Base-by-base conservation (phyloP, 1,140 invertebrate species). In the Sycophaga agraensis region DNA sequence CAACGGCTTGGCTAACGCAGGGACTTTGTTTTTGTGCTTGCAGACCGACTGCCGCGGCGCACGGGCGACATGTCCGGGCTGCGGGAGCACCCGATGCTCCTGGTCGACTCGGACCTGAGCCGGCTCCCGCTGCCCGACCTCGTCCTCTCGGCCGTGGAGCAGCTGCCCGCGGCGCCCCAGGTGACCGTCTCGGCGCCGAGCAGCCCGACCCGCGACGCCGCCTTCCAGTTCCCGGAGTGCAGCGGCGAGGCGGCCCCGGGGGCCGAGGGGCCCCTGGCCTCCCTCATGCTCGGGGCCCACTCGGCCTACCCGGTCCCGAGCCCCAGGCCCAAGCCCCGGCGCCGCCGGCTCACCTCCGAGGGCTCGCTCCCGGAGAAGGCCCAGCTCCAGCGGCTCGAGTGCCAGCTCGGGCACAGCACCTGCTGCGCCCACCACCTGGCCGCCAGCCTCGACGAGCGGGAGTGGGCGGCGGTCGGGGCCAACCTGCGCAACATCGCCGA, bases 211-310 rank as follows among this genome's bases (percentile, higher is more conserved):
- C 70, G 78, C 49, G 78, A 81, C 55, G 78, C 74, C 2, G 75
- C 79, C 12, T 80, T 81, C 48, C 79, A 81, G 63, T 81, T 81
- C 34, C 79, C 79, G n/a, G 79, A 81, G 65, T 75, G 71, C 62
- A 78, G 65, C 54, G 63, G 35, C 48, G 21, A 16, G 2, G 28
- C 21, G 1, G 24, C 26, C 11, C 17, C 16, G 12, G 17, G n/a
- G 4, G 37, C 12, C 1, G 37, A 6, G 1, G 26, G 24, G 24
- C 17, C 0, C 1, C 21, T 8, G 17, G 19, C 24, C 16, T 24
- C 26, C 26, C 17, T 54, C 22, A 37, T 9, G 22, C 22, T 63
- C 31, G 19, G 19, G 34, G 4, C 51, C 4, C 4, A 2, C 0
- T 9, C 49, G 16, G 62, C 11, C 1, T 62, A 67, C 28, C 78